phyloP scores from a whole-genome alignment of 2,113 vertebrate genomes.

The Ceuthmochares aereus region DNA sequence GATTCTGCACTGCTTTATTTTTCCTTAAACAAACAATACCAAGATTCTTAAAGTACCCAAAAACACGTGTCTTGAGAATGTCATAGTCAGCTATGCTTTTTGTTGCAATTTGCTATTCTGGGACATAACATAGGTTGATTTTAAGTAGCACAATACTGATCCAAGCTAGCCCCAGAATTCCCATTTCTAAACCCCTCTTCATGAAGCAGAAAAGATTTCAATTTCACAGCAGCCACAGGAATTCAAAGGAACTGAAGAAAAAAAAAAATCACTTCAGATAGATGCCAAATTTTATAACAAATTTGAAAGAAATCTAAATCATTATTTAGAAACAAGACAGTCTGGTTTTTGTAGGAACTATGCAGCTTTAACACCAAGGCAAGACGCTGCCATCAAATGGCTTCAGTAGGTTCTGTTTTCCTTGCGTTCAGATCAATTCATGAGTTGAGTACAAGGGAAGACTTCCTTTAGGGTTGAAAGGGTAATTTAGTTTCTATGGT shows the following conservation, averaged over 20 bases:
- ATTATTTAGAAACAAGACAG: not conserved
- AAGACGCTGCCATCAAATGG: not conserved
- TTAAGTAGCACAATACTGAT: not conserved
- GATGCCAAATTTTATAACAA: not conserved
- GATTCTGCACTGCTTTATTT: not conserved
- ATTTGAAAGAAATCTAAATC: not conserved
- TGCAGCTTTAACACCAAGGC: not conserved
- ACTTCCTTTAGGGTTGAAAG: conserved; percentile 59
- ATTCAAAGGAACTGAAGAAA: not conserved
- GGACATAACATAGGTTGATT: not conserved
- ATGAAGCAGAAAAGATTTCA: conserved; percentile 17
- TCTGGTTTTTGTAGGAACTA: not conserved
- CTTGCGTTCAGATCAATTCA: conserved; percentile 18
- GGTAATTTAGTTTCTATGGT: conserved; percentile 63
- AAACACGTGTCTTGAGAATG: not conserved
- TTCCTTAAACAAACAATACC: not conserved
- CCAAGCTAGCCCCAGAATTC: not conserved
- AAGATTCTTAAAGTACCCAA: not conserved
- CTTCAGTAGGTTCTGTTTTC: conserved; percentile 36
- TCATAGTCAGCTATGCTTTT: not conserved
- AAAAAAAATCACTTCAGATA: not conserved
- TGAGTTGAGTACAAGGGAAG: not conserved
- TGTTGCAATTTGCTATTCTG: not conserved
- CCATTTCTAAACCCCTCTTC: not conserved
- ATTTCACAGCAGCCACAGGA: not conserved